These are phyloP conservation scores for Siniperca chuatsi DNA, from an alignment of 2,113 vertebrate genomes.

Conservation along the genomic window DNA sequence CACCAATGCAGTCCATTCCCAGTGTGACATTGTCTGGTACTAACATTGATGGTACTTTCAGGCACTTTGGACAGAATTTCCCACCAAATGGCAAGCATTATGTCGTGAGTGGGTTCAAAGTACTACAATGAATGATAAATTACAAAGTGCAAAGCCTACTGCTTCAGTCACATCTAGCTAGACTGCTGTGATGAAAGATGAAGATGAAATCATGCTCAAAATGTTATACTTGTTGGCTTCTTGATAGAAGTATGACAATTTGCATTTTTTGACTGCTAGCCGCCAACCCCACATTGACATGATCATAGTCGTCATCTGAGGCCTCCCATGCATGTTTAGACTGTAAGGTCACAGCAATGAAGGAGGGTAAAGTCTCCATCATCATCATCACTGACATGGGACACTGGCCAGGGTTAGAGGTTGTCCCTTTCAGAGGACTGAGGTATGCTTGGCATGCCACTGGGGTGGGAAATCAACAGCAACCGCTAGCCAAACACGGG, in stretches of 20 bases:
- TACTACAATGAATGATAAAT: constrained; percentile 31
- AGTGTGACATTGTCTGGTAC: not conserved
- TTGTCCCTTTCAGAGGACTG: constrained; percentile 55
- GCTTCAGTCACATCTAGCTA: not conserved
- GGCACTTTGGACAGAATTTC: constrained; percentile 18
- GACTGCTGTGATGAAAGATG: constrained; percentile 19
- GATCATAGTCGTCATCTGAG: constrained; percentile 21
- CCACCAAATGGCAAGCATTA: constrained; percentile 43
- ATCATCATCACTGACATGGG: constrained; percentile 48
- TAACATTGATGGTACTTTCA: not conserved
- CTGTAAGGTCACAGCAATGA: constrained; percentile 48
- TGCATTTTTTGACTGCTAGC: constrained; percentile 3
- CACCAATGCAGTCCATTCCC: constrained; percentile 15
- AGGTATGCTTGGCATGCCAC: constrained; percentile 73
- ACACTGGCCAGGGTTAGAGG: constrained; percentile 69
- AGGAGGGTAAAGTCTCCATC: constrained; percentile 62
- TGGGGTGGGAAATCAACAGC: constrained; percentile 62
- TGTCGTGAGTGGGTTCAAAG: constrained; percentile 53
- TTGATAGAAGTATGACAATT: not conserved
- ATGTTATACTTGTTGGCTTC: not conserved
- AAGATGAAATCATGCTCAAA: not conserved
- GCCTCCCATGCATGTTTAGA: constrained; percentile 40
- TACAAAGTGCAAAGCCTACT: constrained; percentile 20
- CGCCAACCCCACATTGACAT: not conserved
- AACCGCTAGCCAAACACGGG: constrained; percentile 42